These are phyloP conservation scores for Upupa epops DNA, from an alignment of 2,113 vertebrate species.

Conservation along the genomic window DNA sequence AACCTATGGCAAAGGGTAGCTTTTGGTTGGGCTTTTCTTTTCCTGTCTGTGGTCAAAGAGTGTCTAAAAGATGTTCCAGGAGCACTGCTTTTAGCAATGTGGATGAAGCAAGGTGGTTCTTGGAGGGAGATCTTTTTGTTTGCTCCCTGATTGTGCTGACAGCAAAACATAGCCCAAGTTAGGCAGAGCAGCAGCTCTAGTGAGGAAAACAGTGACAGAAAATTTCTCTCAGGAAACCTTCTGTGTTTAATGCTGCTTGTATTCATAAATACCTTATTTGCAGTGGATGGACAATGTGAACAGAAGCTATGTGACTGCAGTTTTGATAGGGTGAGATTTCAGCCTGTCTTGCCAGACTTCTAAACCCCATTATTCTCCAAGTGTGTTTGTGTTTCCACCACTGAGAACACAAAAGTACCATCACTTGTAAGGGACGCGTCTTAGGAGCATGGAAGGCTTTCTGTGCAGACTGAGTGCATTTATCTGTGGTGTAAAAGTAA, in stretches of 20 bases:
- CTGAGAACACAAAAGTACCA: neutral
- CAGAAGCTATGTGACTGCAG: neutral
- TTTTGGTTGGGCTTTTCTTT: neutral
- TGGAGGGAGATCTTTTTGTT: neutral
- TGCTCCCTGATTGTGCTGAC: neutral
- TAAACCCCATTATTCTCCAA: neutral
- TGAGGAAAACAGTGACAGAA: neutral
- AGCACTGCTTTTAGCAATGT: neutral
- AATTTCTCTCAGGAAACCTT: neutral
- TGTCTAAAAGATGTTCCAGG: neutral
- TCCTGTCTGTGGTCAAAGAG: neutral
- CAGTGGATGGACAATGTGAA: neutral
- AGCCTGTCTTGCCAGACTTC: neutral
- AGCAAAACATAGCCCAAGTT: neutral
- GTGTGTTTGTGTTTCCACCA: neutral
- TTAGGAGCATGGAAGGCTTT: neutral
- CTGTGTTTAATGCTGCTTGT: neutral
- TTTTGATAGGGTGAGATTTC: neutral
- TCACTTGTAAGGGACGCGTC: neutral
- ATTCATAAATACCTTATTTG: neutral
- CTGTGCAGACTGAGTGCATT: rapidly evolving
- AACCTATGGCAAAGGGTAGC: neutral
- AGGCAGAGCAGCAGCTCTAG: neutral
- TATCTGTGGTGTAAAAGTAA: neutral
- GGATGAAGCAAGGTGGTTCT: neutral